Evolutionary conservation across 2,888 invertebrate species (phyloP).

Genomic region (Cheiracanthium punctorium): DNA sequence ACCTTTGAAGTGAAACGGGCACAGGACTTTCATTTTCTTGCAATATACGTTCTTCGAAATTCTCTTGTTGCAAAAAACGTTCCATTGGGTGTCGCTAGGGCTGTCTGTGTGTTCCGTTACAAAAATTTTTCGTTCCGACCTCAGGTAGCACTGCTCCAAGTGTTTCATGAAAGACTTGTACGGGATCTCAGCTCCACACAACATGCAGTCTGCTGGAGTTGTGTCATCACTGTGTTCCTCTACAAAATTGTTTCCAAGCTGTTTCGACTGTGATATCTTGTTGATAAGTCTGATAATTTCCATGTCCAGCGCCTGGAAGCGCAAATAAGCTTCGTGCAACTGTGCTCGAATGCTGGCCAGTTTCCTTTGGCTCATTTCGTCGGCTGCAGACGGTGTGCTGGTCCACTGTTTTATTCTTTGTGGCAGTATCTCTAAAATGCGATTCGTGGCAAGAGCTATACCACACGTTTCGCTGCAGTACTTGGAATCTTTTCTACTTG

Average conservation of each 20-base stretch:
- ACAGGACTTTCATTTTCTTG: conserved; percentile 39
- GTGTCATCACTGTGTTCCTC: neutral
- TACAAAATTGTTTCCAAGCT: neutral
- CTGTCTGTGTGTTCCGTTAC: neutral
- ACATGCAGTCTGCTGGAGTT: neutral
- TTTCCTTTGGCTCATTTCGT: conserved; percentile 20
- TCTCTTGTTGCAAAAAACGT: conserved; percentile 50
- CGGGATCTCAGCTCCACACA: conserved; percentile 38
- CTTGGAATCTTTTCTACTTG: conserved; percentile 25
- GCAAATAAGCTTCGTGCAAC: neutral
- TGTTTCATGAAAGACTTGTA: conserved; percentile 17
- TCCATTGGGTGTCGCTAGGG: conserved; percentile 34
- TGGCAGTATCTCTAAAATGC: conserved; percentile 31
- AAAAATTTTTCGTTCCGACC: conserved; percentile 23
- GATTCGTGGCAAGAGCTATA: neutral
- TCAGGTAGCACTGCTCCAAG: conserved; percentile 36
- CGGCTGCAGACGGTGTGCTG: conserved; percentile 16
- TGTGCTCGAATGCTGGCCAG: conserved; percentile 15
- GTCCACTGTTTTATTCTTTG: conserved; percentile 31
- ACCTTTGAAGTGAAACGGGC: conserved; percentile 32
- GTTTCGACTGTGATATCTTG: neutral
- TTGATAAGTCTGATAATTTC: conserved; percentile 19
- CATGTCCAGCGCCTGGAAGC: neutral
- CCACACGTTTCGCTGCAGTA: conserved; percentile 42
- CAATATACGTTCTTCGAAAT: conserved; percentile 28